Evolutionary conservation across 2,797 vertebrate species (phyloP), one percentile per base, ranked within the genome.

Genomic region (Lindbergichthys nudifrons): DNA sequence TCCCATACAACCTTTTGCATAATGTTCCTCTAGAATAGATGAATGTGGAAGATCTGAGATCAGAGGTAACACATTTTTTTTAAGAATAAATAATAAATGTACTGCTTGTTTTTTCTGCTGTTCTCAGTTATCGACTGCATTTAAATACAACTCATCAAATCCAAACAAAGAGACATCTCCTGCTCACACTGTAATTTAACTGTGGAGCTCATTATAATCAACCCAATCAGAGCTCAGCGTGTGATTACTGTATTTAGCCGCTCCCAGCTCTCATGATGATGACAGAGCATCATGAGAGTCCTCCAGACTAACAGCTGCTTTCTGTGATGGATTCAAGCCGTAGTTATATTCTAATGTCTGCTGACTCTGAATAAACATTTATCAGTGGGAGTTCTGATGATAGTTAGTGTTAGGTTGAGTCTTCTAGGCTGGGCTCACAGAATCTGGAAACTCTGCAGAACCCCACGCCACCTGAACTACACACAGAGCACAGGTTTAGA

Each of bases 161-260:
- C 26, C 26, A 12, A 67, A 73, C 60, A 64, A 60, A 52, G 61
- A 64, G 10, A 36, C 39, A 14, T 64, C 30, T 65, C 57, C 32
- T 4, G 10, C 12, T 16, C 36, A 58, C 26, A 3, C 21, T 77
- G 50, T 52, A 30, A 53, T 73, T 26, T 56, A 51, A 51, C 56
- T 32, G 46, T 21, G 19, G 54, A 65, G 51, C 39, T 73, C 10
- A 71, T 86, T 78, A 57, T 48, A 70, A 83, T 83, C 69, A 74
- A 73, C 73, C 56, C 59, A 70, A 58, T 74, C 68, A 77, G 66
- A 43, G 21, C 23, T 30, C 51, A 67, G 71, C 47, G 69, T 52
- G 51, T 77, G 58, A 79, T 81, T 13, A 79, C 73, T 64, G 71
- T 69, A 4, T 77, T 83, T 74, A 76, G 19, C 43, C 30, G 12